Base-by-base conservation (phyloP, 1,140 invertebrate species). In the Leucophenga varia region DNA sequence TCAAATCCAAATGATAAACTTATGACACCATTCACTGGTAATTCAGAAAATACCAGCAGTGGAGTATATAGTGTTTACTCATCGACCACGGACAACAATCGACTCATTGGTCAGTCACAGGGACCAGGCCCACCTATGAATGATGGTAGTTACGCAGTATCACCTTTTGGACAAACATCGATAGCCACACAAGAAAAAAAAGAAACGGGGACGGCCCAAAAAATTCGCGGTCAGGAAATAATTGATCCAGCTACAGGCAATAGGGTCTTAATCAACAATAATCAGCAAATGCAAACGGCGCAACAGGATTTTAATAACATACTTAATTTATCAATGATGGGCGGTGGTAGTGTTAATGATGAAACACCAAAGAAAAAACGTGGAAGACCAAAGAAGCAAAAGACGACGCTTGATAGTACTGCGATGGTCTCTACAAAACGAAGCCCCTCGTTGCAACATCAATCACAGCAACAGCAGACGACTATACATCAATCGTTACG, bases 171-270 rank as follows among this genome's bases (percentile, higher is more conserved):
- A n/a, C n/a, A n/a, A n/a, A n/a, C 40, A 47, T 7, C 19, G 17
- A 4, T 57, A 49, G 6, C 36, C 56, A 8, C 50, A 86, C 20
- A 84, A 86, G 1, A 84, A 85, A n/a, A 91, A 91, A 76, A 93
- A 93, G 78, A 91, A 93, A 70, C 79, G 91, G 13, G 91, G 90
- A 1, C 78, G 91, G 17, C 91, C 91, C 25, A 93, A 93, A 77
- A 93, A 73, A 85, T 91, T 3, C 88, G 89, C 63, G 83, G 81
- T 2, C 83, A 84, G 71, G 79, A 79, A 22, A 31, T 59, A 14
- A 54, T 53, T 6, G 59, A 69, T 47, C 36, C 54, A 12, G 12
- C 25, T 1, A 51, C 42, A 4, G 55, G 39, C 1, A 55, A 38
- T 35, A 61, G 54, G 49, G 51, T 56, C 6, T 13, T 40, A 9